A percentile compares a stretch with the other conserved stretches of the same genome.
Evolutionary conservation across 2,113 vertebrate species (phyloP).

Genomic region (Centropristis striata): DNA sequence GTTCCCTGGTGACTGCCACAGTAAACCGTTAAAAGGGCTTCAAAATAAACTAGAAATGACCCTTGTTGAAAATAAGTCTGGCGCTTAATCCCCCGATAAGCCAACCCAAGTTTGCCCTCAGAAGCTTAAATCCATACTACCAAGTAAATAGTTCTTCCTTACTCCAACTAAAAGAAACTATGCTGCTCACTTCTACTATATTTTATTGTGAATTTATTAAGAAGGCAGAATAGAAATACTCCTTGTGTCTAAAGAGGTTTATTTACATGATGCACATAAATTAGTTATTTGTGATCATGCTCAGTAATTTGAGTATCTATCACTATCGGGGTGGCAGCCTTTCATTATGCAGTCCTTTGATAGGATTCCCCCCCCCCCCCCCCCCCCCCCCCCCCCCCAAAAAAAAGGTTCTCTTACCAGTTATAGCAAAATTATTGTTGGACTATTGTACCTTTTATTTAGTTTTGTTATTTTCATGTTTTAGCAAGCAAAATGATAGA

Average conservation of each 20-base stretch:
- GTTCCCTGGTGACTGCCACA: conserved; percentile 66
- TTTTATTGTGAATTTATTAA: not conserved
- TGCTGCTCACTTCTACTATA: not conserved
- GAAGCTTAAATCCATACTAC: conserved; percentile 41
- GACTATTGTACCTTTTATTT: not conserved
- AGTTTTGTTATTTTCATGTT: not conserved
- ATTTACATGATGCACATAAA: conserved; percentile 16
- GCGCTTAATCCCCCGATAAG: conserved; percentile 63
- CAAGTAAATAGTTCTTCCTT: not conserved
- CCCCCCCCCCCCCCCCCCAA: too few relatives aligned
- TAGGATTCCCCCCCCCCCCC: too few relatives aligned
- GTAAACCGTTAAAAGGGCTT: conserved; percentile 77
- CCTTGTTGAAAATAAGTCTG: conserved; percentile 59
- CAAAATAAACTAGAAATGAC: conserved; percentile 49
- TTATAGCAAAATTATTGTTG: not conserved
- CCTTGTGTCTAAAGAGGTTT: conserved; percentile 51
- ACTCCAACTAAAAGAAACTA: not conserved
- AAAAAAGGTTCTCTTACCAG: not conserved
- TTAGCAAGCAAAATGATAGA: not conserved
- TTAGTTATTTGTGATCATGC: conserved; percentile 20
- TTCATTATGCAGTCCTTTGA: not conserved
- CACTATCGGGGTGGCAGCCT: not conserved
- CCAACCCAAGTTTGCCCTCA: conserved; percentile 40
- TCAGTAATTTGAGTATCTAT: not conserved
- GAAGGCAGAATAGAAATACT: conserved; percentile 28